These are phyloP conservation scores for Dorcus hopei DNA, from an alignment of 2,888 invertebrate species.

Conservation along the genomic window DNA sequence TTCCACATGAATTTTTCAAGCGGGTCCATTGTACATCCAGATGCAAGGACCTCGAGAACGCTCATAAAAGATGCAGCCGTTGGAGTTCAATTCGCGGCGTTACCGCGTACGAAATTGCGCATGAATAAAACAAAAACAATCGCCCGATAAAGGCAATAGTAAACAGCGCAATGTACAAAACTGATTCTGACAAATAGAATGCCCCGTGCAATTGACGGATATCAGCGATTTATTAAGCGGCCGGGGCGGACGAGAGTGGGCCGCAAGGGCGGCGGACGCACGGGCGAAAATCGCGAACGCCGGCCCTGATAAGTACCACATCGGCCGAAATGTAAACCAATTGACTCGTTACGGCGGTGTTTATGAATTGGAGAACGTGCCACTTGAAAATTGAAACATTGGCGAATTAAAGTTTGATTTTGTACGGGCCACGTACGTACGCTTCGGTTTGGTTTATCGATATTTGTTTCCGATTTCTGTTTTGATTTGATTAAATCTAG, in stretches of 20 bases:
- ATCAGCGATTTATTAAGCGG: background rate
- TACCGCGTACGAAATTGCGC: background rate
- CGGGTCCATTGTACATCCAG: too few species aligned
- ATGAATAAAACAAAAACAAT: slow-evolving; percentile 3
- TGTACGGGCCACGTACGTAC: background rate
- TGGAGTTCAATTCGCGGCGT: too few species aligned
- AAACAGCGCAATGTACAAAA: background rate
- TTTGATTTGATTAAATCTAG: background rate
- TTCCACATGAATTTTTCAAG: too few species aligned
- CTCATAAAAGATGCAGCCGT: too few species aligned
- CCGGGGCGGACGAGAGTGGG: background rate
- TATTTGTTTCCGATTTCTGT: background rate
- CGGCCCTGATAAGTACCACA: background rate
- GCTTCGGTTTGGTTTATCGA: background rate
- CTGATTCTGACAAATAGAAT: slow-evolving; percentile 3
- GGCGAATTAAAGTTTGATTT: slow-evolving; percentile 3
- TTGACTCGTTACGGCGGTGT: slow-evolving; percentile 3
- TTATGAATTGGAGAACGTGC: slow-evolving; percentile 1
- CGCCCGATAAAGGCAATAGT: slow-evolving; percentile 3
- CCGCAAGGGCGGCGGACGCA: background rate
- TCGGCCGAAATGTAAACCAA: background rate
- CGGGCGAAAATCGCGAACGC: background rate
- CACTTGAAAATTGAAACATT: slow-evolving; percentile 3
- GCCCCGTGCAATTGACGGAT: background rate
- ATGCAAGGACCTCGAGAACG: too few species aligned